Conservation (phyloP, 2,888 invertebrate genomes). For the Phlogophora meticulosa region DNA sequence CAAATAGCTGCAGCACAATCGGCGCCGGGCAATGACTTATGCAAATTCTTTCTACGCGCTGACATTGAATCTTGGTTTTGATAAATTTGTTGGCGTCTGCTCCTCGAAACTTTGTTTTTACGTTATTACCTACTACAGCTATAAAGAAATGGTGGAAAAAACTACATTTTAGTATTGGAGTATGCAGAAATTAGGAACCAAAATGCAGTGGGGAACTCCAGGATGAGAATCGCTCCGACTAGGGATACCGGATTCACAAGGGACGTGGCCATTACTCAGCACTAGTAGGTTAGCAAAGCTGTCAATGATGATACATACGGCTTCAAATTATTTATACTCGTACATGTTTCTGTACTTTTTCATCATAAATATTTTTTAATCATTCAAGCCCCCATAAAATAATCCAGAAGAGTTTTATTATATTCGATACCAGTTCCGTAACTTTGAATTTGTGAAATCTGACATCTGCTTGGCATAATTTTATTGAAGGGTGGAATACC, state of each 20-base stretch:
- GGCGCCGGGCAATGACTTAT: conserved; percentile 72
- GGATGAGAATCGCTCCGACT: neutral
- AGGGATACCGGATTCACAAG: neutral
- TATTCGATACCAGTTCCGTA: conserved; percentile 17
- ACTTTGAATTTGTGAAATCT: conserved; percentile 55
- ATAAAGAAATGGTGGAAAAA: neutral
- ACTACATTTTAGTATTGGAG: conserved; percentile 14
- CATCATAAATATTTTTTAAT: neutral
- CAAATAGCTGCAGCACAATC: conserved; percentile 58
- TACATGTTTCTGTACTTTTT: neutral
- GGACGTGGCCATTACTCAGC: neutral
- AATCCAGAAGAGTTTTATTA: conserved; percentile 10
- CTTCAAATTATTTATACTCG: neutral
- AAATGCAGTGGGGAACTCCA: neutral
- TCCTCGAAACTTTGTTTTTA: conserved; percentile 32
- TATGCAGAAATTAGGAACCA: neutral
- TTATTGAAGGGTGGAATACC: conserved; percentile 56
- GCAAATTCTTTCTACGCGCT: conserved; percentile 66
- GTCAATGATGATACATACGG: neutral
- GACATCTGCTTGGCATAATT: conserved; percentile 61
- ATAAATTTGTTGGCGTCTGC: conserved; percentile 41
- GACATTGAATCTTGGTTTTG: conserved; percentile 64
- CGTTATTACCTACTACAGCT: conserved; percentile 16
- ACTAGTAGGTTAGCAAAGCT: neutral
- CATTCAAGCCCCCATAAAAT: conserved; percentile 11